Evolutionary conservation across 2,797 vertebrate species (phyloP), one percentile per base, ranked within the genome.

Genomic region (Acestrorhynchus altus): DNA sequence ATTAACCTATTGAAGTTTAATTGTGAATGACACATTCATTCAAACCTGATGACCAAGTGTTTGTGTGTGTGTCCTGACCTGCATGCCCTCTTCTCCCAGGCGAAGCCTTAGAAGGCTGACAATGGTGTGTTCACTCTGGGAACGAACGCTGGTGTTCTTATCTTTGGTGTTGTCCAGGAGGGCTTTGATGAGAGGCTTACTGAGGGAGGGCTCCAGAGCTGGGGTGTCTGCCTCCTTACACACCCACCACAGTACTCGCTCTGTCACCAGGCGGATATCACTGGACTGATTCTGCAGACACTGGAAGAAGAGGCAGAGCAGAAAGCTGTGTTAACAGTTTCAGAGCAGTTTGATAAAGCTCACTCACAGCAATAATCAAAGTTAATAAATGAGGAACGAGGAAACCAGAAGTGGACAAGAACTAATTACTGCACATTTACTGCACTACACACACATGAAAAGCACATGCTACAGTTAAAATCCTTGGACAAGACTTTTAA

Each of bases 111-210:
- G 92, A 64, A 99, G 92, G 79, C 94, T 98, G 84, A 97, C 93
- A 0, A 99, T 96, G 18, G 98, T 97, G 90, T 98, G 95, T 70
- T 99, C 98, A 0, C 98, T 99, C 91, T 98, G 96, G 65, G 96
- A 96, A 78, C 98, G 92, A 49, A 99, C 98, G 0, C 94, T 95
- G 39, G 98, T 99, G 92, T 99, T 99, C 88, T 99, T 99, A 88
- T 99, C 98, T 91, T 99, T 99, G 60, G 96, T 99, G 87, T 99
- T 99, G 91, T 99, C 98, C 80, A 99, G 92, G 83, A 99, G 95
- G 7, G 94, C 96, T 90, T 99, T 99, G 74, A 99, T 91, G 81
- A 99, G 87, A 8, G 97, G 97, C 88, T 99, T 99, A 80, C 97
- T 91, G 79, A 94, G 90, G 57, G 83, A 89, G 39, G 92, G 84